These are phyloP conservation scores for Theretra japonica DNA, from an alignment of 2,888 invertebrate genomes.

Conservation along the genomic window DNA sequence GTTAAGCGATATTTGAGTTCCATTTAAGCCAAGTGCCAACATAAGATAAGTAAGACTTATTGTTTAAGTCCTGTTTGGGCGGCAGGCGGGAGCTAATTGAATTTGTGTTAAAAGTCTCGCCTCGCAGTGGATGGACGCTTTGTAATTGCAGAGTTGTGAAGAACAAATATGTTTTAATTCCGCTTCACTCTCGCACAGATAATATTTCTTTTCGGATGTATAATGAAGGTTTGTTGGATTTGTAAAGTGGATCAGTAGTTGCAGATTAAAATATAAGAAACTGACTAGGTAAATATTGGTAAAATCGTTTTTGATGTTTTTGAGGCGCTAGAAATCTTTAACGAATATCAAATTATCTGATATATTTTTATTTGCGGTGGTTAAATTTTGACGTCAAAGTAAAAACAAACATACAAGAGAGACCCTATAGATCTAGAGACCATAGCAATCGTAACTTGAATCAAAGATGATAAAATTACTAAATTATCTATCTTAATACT, in stretches of 20 bases:
- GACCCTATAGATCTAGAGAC: no score
- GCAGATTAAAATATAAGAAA: not conserved
- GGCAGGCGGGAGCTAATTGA: constrained; percentile 5
- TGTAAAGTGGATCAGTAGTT: not conserved
- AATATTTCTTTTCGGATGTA: not conserved
- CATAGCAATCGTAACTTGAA: not conserved
- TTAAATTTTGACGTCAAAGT: no score
- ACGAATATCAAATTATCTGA: no score
- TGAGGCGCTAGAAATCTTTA: no score
- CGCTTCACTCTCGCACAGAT: not conserved
- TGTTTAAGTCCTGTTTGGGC: constrained; percentile 33
- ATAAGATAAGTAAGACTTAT: constrained; percentile 47
- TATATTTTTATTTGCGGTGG: no score
- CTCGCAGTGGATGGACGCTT: not conserved
- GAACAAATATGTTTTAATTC: constrained; percentile 1
- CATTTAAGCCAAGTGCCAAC: constrained; percentile 41
- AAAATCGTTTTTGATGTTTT: no score
- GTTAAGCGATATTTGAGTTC: constrained; percentile 32
- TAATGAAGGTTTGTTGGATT: no score
- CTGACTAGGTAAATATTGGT: no score
- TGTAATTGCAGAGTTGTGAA: constrained; percentile 5
- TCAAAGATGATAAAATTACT: not conserved
- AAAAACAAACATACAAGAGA: no score
- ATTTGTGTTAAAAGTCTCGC: not conserved
- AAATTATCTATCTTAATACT: constrained; percentile 5